Conservation (phyloP, 2,888 invertebrate genomes). For the Rotaria sp. region DNA sequence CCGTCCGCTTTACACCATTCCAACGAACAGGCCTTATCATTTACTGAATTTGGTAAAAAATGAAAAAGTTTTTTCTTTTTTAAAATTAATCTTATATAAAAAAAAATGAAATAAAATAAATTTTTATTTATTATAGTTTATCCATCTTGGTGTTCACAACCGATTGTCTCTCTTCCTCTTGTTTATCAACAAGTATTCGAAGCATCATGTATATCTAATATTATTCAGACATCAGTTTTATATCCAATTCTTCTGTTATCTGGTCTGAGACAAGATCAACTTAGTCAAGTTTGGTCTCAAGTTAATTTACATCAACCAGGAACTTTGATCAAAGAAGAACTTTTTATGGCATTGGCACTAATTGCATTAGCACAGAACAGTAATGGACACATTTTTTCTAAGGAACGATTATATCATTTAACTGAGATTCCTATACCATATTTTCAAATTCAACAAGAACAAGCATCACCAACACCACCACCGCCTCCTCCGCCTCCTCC, state of each 20-base stretch:
- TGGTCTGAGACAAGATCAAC: slow-evolving; percentile 53
- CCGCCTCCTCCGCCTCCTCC: not conserved
- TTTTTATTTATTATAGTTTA: not conserved
- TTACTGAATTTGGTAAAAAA: not conserved
- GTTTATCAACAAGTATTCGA: slow-evolving; percentile 22
- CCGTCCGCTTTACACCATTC: not conserved
- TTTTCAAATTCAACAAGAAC: slow-evolving; percentile 18
- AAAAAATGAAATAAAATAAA: not conserved
- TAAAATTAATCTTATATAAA: no score
- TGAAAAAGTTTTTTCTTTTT: not conserved
- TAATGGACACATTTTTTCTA: not conserved
- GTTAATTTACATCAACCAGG: slow-evolving; percentile 57
- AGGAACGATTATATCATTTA: not conserved
- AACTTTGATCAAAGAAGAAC: slow-evolving; percentile 55
- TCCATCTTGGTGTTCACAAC: not conserved
- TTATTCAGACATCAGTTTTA: slow-evolving; percentile 53
- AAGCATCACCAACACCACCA: not conserved
- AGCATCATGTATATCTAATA: not conserved
- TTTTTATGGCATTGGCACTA: slow-evolving; percentile 57
- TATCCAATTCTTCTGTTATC: slow-evolving; percentile 57
- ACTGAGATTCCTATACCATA: not conserved
- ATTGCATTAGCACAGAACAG: slow-evolving; percentile 57
- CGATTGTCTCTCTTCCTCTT: not conserved
- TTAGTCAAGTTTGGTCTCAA: slow-evolving; percentile 57
- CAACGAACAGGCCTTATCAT: not conserved